Conservation (phyloP, 2,888 invertebrate species). For the Acrocyrtus sp. region DNA sequence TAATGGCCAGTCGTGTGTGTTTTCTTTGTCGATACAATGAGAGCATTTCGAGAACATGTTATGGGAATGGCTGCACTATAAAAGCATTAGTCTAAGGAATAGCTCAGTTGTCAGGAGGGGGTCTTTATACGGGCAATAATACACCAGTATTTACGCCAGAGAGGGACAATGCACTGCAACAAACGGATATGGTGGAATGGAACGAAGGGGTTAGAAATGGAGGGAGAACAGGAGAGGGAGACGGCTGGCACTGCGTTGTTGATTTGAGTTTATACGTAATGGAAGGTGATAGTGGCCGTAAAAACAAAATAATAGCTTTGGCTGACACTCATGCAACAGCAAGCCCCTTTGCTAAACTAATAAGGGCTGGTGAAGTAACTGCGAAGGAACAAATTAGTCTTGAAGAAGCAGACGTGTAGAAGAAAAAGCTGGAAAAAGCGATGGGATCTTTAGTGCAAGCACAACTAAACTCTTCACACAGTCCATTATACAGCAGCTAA, state of each 20-base stretch:
- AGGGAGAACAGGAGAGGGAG: conserved; percentile 13
- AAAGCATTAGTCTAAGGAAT: conserved; percentile 42
- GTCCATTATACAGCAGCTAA: too few species aligned
- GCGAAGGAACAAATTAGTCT: conserved; percentile 46
- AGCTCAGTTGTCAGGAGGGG: conserved; percentile 48
- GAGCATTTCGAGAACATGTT: not conserved
- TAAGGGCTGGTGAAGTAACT: conserved; percentile 52
- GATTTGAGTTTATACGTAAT: conserved; percentile 34
- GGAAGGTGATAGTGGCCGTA: conserved; percentile 56
- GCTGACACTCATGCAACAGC: conserved; percentile 55
- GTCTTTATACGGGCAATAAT: conserved; percentile 2
- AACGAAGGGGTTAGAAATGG: conserved; percentile 41
- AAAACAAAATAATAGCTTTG: conserved; percentile 56
- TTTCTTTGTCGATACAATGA: conserved; percentile 23
- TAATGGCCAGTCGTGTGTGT: conserved; percentile 31
- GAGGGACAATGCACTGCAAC: not conserved
- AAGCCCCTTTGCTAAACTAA: conserved; percentile 51
- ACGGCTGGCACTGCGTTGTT: not conserved
- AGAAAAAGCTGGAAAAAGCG: not conserved
- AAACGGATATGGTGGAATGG: conserved; percentile 1
- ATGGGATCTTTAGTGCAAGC: too few species aligned
- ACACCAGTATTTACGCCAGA: not conserved
- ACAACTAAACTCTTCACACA: too few species aligned
- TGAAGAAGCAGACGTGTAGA: conserved; percentile 17
- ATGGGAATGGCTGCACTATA: conserved; percentile 12